A percentile compares a stretch with the other conserved stretches of the same genome.
phyloP scores from a whole-genome alignment of 2,113 vertebrate genomes.

The Boleophthalmus pectinirostris region DNA sequence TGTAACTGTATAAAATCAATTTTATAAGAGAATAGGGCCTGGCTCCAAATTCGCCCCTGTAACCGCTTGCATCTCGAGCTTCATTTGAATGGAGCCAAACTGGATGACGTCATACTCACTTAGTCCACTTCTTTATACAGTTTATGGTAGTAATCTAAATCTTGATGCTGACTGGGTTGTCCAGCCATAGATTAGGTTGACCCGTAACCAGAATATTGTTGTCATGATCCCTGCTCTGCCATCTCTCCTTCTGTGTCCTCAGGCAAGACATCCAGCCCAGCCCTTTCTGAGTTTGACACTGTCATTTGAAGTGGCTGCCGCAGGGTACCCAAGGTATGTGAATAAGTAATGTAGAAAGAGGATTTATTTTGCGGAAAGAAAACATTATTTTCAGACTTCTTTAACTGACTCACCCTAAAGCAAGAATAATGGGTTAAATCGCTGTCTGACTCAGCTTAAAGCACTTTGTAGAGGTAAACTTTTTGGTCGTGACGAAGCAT shows the following conservation, averaged over 20 bases:
- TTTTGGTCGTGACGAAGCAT: background rate
- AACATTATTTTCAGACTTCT: background rate
- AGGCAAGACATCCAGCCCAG: background rate
- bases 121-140: no score
- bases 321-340: background rate
- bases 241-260: slow-evolving; percentile 5
- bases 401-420: slow-evolving; percentile 52
- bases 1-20: no score
- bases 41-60: no score
- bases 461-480: slow-evolving; percentile 12
- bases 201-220: background rate
- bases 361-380: background rate
- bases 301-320: background rate
- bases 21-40: no score
- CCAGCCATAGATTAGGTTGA: background rate
- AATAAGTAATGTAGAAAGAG: background rate
- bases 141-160: background rate
- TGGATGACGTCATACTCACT: no score
- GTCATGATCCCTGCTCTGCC: background rate
- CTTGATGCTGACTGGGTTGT: background rate
- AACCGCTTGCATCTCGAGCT: no score
- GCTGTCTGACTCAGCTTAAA: slow-evolving; percentile 53
- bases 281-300: background rate
- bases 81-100: no score
- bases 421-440: slow-evolving; percentile 40